phyloP scores from a whole-genome alignment of 2,113 vertebrate genomes.

The Pituophis catenifer region DNA sequence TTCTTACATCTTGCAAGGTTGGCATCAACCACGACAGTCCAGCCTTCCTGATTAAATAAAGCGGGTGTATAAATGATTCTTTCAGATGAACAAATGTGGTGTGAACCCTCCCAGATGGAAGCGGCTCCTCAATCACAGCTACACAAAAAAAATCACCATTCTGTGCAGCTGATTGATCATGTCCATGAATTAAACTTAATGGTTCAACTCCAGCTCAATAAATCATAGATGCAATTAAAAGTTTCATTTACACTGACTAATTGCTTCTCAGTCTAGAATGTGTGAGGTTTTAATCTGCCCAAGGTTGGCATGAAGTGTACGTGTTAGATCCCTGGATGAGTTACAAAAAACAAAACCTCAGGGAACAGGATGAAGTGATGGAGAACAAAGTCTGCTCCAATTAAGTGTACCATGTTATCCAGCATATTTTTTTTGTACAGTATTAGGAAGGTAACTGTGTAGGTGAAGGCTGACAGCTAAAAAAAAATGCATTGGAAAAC shows the following conservation, averaged over 20 bases:
- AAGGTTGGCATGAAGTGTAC: background rate
- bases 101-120: background rate
- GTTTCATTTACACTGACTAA: conserved; percentile 42
- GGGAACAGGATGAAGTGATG: background rate
- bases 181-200: conserved; percentile 45
- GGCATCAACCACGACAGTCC: background rate
- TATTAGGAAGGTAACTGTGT: conserved; percentile 8
- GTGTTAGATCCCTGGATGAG: conserved; percentile 1
- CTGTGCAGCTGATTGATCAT: conserved; percentile 25
- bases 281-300: conserved; percentile 36
- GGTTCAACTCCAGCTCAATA: conserved; percentile 33
- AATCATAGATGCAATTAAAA: conserved; percentile 62
- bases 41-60: conserved; percentile 1
- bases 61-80: background rate
- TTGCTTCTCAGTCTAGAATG: conserved; percentile 29
- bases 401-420: background rate
- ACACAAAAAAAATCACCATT: conserved; percentile 22
- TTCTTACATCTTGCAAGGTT: background rate
- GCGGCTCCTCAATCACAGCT: background rate
- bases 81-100: background rate
- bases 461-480: too few species aligned
- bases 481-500: background rate
- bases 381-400: background rate
- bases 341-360: background rate
- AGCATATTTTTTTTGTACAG: background rate